Conservation (phyloP, 2,888 invertebrate species). For the Cosmia trapezina region DNA sequence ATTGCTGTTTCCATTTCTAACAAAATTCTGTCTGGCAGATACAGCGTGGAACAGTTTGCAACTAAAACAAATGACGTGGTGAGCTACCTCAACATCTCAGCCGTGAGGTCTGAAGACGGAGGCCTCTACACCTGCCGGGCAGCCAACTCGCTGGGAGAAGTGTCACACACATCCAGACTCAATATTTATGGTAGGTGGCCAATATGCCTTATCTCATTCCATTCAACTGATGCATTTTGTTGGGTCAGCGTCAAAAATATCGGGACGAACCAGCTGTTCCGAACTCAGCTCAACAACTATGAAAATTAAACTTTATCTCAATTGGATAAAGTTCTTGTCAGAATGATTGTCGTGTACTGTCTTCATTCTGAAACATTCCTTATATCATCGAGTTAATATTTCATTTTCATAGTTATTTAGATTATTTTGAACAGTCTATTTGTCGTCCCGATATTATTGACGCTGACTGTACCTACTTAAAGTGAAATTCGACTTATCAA, state of each 20-base stretch:
- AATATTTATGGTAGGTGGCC: constrained; percentile 95
- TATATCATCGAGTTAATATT: no score
- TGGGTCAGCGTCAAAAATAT: no score
- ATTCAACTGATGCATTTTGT: not conserved
- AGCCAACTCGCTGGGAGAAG: constrained; percentile 93
- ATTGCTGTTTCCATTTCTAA: constrained; percentile 13
- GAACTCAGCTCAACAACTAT: no score
- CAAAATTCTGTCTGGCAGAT: constrained; percentile 78
- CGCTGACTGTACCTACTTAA: no score
- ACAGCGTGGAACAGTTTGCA: constrained; percentile 95
- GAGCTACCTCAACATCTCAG: constrained; percentile 95
- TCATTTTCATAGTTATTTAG: no score
- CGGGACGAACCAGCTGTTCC: no score
- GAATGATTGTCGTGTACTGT: no score
- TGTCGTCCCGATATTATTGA: no score
- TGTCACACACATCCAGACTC: constrained; percentile 94
- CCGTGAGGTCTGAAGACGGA: constrained; percentile 95
- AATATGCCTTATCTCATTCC: not conserved
- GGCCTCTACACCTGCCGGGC: constrained; percentile 96
- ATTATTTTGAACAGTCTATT: no score
- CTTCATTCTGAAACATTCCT: no score
- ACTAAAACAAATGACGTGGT: constrained; percentile 95
- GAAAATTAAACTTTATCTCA: no score
- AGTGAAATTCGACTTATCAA: not conserved
- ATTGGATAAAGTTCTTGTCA: no score